Evolutionary conservation across 1,140 invertebrate species (phyloP), one percentile per base, ranked within the genome.

Genomic region (Drosophila nikananu): DNA sequence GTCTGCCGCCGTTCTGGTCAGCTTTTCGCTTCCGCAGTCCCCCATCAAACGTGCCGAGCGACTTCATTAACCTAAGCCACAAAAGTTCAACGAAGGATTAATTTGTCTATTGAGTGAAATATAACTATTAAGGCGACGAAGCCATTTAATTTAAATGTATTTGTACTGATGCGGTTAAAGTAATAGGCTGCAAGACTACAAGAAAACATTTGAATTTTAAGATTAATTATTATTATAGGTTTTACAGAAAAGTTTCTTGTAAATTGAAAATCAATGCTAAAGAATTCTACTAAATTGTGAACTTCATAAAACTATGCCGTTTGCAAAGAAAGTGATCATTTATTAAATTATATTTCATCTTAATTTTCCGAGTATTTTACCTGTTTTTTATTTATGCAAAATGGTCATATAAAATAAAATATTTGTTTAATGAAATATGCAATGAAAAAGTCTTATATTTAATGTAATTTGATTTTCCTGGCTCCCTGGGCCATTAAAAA

Each of bases 61-160:
- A 75, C 71, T 90, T 84, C 81, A 86, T 90, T 89, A 90, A 84
- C 75, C 63, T 59, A 41, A 59, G 58, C 74, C 71, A 61, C 81
- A 80, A 68, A 67, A 71, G 67, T 66, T 90, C 35, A 51, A 41
- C 51, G 35, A 64, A 49, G 59, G 59, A 79, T 81, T 82, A 71
- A 71, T 71, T 90, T 51, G 42, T 32, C 67, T 71, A 66, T 59
- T 77, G 67, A 80, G 77, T 80, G 72, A 70, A 80, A 70, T 52
- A 51, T 42, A 67, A 71, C 30, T 44, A 66, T 66, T 44, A 54
- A n/a, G 48, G 35, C 37, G 17, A 27, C 1, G 25, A 27, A 51
- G 17, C 2, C 21, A 25, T 68, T 55, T 30, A 12, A 44, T 23
- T 67, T 39, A 44, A 27, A 46, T 37, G 25, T 52, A 25, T 39